These are phyloP conservation scores for Azemiops feae DNA, from an alignment of 2,113 vertebrate species.

Conservation along the genomic window DNA sequence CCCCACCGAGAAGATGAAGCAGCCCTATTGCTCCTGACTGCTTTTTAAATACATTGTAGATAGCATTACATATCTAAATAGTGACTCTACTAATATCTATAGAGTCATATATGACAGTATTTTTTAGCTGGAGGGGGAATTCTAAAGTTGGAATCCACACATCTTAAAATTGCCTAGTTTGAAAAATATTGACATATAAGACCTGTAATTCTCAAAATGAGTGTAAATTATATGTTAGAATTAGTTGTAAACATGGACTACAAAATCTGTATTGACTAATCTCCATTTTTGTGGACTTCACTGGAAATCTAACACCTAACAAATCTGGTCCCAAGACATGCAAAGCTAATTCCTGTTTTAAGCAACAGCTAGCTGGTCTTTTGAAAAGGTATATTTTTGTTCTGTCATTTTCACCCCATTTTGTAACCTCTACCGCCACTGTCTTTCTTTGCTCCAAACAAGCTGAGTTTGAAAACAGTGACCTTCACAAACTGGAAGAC, in stretches of 20 bases:
- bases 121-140: background rate
- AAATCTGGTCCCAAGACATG: background rate
- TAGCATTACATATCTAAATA: background rate
- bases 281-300: background rate
- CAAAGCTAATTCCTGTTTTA: slow-evolving; percentile 5
- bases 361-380: background rate
- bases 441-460: slow-evolving; percentile 5
- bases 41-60: background rate
- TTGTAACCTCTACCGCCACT: background rate
- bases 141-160: background rate
- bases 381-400: slow-evolving; percentile 13
- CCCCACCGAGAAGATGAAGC: background rate
- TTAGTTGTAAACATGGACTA: background rate
- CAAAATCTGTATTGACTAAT: background rate
- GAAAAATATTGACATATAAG: background rate
- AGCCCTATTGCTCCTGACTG: background rate
- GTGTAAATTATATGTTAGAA: background rate
- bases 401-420: background rate
- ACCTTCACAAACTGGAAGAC: slow-evolving; percentile 34
- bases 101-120: background rate
- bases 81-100: background rate
- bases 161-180: background rate
- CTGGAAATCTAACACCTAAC: slow-evolving; percentile 14
- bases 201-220: background rate
- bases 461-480: slow-evolving; percentile 16